phyloP scores from a whole-genome alignment of 1,140 invertebrate species.

The Bicyclus anynana region DNA sequence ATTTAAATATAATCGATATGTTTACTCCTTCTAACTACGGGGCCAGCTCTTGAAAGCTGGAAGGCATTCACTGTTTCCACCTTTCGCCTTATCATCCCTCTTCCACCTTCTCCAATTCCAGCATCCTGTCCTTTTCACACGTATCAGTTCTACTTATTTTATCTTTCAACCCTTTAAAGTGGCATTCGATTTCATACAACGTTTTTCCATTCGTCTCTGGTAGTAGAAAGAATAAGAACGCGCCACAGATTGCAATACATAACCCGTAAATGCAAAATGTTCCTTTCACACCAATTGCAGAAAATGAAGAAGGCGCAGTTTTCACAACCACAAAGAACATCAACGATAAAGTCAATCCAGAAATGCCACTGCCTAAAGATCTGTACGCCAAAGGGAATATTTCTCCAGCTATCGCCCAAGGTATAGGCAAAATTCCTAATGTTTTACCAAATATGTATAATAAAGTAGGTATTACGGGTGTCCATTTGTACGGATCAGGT shows the following conservation, averaged over 20 bases:
- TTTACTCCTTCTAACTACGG: conserved; percentile 29
- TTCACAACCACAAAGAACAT: conserved; percentile 82
- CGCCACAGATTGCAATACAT: conserved; percentile 76
- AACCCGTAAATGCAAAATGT: conserved; percentile 81
- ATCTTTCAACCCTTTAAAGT: conserved; percentile 50
- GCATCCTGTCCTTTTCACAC: conserved; percentile 54
- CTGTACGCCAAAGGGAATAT: conserved; percentile 75
- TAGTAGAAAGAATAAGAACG: conserved; percentile 79
- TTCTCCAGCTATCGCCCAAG: conserved; percentile 78
- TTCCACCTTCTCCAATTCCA: conserved; percentile 56
- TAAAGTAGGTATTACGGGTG: conserved; percentile 52
- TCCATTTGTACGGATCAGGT: conserved; percentile 56
- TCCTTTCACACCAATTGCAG: conserved; percentile 73
- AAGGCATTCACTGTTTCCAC: conserved; percentile 43
- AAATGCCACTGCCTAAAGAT: conserved; percentile 75
- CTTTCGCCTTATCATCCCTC: conserved; percentile 43
- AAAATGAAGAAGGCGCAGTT: conserved; percentile 77
- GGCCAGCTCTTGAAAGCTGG: conserved; percentile 43
- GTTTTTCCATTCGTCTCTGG: conserved; percentile 85
- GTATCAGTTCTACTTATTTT: conserved; percentile 24
- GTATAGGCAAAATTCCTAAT: conserved; percentile 74
- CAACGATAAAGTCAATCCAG: conserved; percentile 78
- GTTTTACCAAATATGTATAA: conserved; percentile 65
- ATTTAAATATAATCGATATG: conserved; percentile 7
- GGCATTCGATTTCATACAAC: conserved; percentile 81